Percentiles rank a stretch among this genome's conserved stretches.
phyloP scores from a whole-genome alignment of 2,113 vertebrate species.

The Tragelaphus buxtoni region DNA sequence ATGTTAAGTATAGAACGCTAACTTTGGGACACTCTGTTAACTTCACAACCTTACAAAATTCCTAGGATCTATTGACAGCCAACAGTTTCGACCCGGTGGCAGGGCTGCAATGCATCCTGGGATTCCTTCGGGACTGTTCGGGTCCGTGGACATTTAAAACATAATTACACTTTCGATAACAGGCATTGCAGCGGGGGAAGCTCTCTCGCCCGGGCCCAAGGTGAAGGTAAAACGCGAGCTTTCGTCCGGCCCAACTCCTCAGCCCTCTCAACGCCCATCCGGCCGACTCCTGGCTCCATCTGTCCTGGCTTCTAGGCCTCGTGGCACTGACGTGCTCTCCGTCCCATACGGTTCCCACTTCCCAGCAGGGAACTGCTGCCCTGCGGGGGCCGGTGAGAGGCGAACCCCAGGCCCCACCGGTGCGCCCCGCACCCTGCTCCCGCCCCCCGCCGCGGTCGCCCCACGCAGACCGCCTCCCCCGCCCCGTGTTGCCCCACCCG shows the following conservation, averaged over 20 bases:
- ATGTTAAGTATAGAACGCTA: neutral
- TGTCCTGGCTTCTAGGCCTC: slow-evolving; percentile 16
- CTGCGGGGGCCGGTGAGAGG: neutral
- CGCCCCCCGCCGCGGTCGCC: neutral
- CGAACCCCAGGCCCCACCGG: neutral
- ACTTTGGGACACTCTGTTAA: neutral
- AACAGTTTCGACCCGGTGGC: slow-evolving; percentile 10
- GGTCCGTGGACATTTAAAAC: slow-evolving; percentile 8
- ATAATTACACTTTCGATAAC: slow-evolving; percentile 4
- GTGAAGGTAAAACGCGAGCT: neutral
- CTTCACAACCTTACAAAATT: neutral
- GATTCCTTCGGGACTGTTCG: slow-evolving; percentile 42
- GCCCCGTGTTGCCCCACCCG: slow-evolving; percentile 24
- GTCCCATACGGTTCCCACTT: neutral
- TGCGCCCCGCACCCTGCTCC: neutral
- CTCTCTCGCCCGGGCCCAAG: neutral
- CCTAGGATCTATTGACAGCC: neutral
- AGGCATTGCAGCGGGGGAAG: neutral
- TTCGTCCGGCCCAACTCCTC: neutral
- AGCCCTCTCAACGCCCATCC: neutral
- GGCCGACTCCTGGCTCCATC: neutral
- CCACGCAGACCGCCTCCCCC: neutral
- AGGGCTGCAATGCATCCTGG: slow-evolving; percentile 65
- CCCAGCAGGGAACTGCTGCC: neutral
- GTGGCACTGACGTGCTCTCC: neutral